Evolutionary conservation across 2,797 vertebrate genomes (phyloP), one percentile per base, ranked within the genome.

Genomic region (Eulemur mongoz): DNA sequence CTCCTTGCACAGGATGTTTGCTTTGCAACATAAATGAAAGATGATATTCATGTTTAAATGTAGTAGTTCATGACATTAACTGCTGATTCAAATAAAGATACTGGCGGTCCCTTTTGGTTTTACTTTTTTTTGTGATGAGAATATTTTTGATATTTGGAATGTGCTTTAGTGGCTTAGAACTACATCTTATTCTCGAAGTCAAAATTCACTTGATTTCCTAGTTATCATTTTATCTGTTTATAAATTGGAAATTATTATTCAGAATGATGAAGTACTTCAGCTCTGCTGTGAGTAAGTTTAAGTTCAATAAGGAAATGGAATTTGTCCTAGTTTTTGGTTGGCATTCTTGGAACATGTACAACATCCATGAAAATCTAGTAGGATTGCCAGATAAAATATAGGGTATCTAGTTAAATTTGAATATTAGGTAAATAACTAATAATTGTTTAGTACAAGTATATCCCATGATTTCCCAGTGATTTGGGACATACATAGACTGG

Each of bases 21-120:
- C 50, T 94, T 80, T 97, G 82, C 70, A 93, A 61, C 69, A 23
- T 85, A 75, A 96, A 50, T 82, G 86, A 87, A 95, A 89, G 83
- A 52, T 89, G 70, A 86, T 91, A 35, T 17, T 94, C 59, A 59
- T 3, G 2, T 52, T 82, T 97, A 81, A 87, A 84, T 59, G 22
- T 83, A 35, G 61, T 80, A 59, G 63, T 69, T 89, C 23, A 48
- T 65, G 59, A 83, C n/a, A 73, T 59, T 73, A 95, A 91, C n/a
- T 95, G 95, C 17, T 93, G 63, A 69, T 89, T 85, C 43, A 88
- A 5, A 25, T 75, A 23, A 85, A 87, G 35, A 93, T 85, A 45
- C 6, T 22, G 59, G 13, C 88, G 95, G 75, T 57, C 27, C 23
- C 50, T 82, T 94, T 95, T 50, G 54, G 35, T 78, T 89, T 89